Base-by-base conservation (phyloP, 53 echinoderm and acorn worm species). In the Henricia sp. region DNA sequence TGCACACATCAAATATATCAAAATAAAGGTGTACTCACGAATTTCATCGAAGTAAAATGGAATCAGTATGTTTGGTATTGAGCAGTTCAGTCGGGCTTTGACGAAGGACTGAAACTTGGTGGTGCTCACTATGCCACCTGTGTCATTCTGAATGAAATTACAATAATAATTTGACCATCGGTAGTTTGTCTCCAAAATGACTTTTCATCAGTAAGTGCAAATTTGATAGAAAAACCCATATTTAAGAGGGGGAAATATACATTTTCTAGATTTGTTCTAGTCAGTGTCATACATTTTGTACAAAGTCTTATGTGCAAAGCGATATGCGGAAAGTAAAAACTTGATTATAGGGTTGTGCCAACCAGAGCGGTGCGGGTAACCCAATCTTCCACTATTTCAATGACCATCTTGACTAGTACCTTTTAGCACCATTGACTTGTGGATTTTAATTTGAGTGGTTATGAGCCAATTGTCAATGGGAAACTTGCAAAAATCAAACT, bases 41-140 rank as follows among this genome's bases (percentile, higher is more conserved):
- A 82, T 82, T 43, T 67, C 50, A 67, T 82, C 50, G 25, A 33
- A 82, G 37, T 82, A 43, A 50, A 51, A 82, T 67, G 82, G 82
- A 1, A 82, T 21, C 19, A 33, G 11, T 5, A 0, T 30, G 28
- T 66, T 52, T 1, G 82, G 67, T 6, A 82, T 8, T 3, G 82
- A 82, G 36, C 82, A 82, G 2, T 82, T 67, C 20, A 82, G 48
- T 20, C 82, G 63, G 30, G 82, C 82, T 35, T 82, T 82, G 50
- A 65, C 50, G 65, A 67, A 82, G 4, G 82, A 67, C n/a, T 39
- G 21, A 17, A 64, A 50, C 43, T 82, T 82, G 0, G 44, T 24
- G 5, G 29, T 30, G 2, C 3, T 23, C 8, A 19, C 10, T 2
- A 26, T 29, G 9, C 50, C 82, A 3, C 67, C 82, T 14, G 82